phyloP scores from a whole-genome alignment of 2,888 invertebrate genomes.

The Drosophila maculinotata region DNA sequence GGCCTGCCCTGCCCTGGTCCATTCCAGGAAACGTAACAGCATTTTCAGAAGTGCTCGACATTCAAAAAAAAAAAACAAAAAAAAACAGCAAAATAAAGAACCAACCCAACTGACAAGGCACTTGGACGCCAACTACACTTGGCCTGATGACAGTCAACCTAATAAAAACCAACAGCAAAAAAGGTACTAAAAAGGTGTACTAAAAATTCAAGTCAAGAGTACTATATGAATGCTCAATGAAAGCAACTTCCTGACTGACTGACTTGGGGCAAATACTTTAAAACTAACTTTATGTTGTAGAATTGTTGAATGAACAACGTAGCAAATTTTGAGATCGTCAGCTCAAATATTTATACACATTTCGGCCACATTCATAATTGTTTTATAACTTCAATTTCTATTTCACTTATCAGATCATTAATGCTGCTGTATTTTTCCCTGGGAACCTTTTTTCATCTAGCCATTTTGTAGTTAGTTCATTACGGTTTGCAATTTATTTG shows the following conservation, averaged over 20 bases:
- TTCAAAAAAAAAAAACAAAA: constrained; percentile 41
- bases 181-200: neutral
- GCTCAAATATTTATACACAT: neutral
- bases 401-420: neutral
- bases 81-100: constrained; percentile 27
- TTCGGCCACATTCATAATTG: neutral
- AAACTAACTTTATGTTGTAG: too few relatives aligned
- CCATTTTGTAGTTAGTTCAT: constrained; percentile 16
- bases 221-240: neutral
- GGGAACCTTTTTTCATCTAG: constrained; percentile 1
- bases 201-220: neutral
- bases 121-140: constrained; percentile 25
- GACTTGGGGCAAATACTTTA: too few relatives aligned
- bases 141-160: constrained; percentile 18
- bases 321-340: neutral
- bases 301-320: too few relatives aligned
- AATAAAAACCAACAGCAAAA: constrained; percentile 2
- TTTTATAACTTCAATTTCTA: neutral
- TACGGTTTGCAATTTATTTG: neutral
- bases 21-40: constrained; percentile 69
- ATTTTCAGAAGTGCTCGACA: constrained; percentile 68
- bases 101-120: constrained; percentile 7
- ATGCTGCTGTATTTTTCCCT: neutral
- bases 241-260: neutral
- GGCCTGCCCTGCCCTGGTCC: constrained; percentile 27